phyloP scores from a whole-genome alignment of 2,113 vertebrate genomes.

The Hoplias malabaricus region DNA sequence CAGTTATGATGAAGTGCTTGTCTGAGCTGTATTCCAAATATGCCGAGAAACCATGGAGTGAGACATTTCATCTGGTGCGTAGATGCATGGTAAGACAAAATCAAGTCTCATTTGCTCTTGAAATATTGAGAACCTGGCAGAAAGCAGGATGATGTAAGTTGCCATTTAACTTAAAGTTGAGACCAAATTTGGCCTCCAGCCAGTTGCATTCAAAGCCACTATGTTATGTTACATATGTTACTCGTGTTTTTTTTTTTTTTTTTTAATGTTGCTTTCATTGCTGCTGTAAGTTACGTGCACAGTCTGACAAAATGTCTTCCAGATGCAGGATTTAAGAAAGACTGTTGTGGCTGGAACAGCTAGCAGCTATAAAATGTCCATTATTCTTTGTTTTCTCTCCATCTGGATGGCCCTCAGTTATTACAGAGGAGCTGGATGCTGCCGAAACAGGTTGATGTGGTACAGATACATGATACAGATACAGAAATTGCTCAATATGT shows the following conservation, averaged over 20 bases:
- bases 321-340: constrained; percentile 39
- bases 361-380: constrained; percentile 9
- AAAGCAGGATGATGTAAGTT: neutral
- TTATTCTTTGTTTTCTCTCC: neutral
- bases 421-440: neutral
- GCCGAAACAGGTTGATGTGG: neutral
- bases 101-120: neutral
- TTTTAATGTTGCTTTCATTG: constrained; percentile 3
- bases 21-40: constrained; percentile 74
- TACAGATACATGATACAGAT: too few species aligned
- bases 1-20: constrained; percentile 63
- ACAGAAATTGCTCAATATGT: too few species aligned
- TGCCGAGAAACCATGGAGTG: constrained; percentile 77
- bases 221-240: constrained; percentile 13
- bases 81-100: constrained; percentile 78
- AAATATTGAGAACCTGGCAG: constrained; percentile 3
- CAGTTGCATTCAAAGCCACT: neutral
- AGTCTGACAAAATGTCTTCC: constrained; percentile 45
- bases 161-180: constrained; percentile 22
- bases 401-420: neutral
- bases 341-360: constrained; percentile 23
- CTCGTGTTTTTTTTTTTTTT: neutral
- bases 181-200: constrained; percentile 16
- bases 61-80: constrained; percentile 79
- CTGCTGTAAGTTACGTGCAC: constrained; percentile 7